phyloP scores from a whole-genome alignment of 1,140 invertebrate genomes.

The Drosophila nikananu region DNA sequence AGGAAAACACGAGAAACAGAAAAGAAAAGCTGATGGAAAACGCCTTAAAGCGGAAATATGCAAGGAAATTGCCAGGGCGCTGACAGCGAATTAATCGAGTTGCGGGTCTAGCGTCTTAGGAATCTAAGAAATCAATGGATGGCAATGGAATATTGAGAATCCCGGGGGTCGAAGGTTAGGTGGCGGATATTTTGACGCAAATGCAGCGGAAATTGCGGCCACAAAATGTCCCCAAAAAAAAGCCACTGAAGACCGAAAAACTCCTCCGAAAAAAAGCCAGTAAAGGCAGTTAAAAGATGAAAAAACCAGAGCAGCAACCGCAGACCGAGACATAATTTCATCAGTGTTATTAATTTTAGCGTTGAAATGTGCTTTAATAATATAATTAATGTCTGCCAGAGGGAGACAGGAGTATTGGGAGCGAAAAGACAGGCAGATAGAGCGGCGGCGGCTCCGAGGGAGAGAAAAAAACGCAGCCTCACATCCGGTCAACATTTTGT shows the following conservation, averaged over 20 bases:
- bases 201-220: slow-evolving; percentile 69
- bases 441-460: background rate
- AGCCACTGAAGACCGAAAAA: background rate
- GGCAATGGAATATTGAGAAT: background rate
- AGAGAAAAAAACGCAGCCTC: slow-evolving; percentile 73
- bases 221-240: slow-evolving; percentile 39
- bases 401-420: slow-evolving; percentile 23
- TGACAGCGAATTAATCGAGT: no score
- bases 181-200: slow-evolving; percentile 35
- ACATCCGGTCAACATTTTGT: slow-evolving; percentile 83
- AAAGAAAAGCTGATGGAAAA: slow-evolving; percentile 71
- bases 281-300: slow-evolving; percentile 10
- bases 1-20: background rate
- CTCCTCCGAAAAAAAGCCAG: background rate
- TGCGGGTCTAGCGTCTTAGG: no score
- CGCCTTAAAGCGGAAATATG: slow-evolving; percentile 77
- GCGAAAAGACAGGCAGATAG: slow-evolving; percentile 16
- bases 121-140: slow-evolving; percentile 29
- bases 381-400: slow-evolving; percentile 64
- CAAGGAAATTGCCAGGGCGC: slow-evolving; percentile 77
- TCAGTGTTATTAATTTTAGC: slow-evolving; percentile 67
- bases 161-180: slow-evolving; percentile 10
- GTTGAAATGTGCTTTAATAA: slow-evolving; percentile 81
- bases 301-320: slow-evolving; percentile 9
- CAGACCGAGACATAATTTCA: slow-evolving; percentile 50